These are phyloP conservation scores for Ageneiosus marmoratus DNA, from an alignment of 2,113 vertebrate genomes.

Conservation along the genomic window DNA sequence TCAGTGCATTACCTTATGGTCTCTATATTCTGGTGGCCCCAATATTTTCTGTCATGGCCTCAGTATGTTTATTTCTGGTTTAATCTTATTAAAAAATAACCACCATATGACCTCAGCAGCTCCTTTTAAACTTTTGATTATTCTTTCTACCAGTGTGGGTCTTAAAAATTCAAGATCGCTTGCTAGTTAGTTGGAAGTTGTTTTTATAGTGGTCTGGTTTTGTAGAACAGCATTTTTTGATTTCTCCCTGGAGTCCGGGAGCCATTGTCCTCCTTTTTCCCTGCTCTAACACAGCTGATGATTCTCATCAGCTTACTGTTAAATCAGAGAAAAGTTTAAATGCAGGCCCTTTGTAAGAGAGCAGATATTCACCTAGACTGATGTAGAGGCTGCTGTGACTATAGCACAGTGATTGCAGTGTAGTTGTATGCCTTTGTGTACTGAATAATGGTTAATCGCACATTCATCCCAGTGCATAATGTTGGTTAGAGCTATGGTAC, in stretches of 20 bases:
- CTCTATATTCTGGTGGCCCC: neutral
- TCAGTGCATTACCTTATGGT: neutral
- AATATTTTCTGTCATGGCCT: neutral
- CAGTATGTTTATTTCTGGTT: neutral
- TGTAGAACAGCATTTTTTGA: neutral
- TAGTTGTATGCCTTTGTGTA: neutral
- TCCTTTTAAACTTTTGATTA: neutral
- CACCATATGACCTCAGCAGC: neutral
- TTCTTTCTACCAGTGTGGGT: neutral
- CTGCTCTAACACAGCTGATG: neutral
- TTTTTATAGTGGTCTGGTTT: neutral
- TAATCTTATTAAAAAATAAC: neutral
- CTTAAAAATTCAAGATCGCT: neutral
- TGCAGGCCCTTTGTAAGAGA: neutral
- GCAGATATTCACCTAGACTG: neutral
- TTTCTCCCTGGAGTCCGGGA: neutral
- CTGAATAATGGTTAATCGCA: conserved; percentile 19
- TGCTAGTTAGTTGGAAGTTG: neutral
- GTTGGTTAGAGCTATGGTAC: conserved; percentile 13
- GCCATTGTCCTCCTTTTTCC: neutral
- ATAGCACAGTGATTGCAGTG: neutral
- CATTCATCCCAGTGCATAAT: conserved; percentile 1
- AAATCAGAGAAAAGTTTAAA: neutral
- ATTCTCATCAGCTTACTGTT: neutral
- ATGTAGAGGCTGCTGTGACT: conserved; percentile 25